These are phyloP conservation scores for Vombatus ursinus DNA, from an alignment of 2,113 vertebrate genomes.

Conservation along the genomic window DNA sequence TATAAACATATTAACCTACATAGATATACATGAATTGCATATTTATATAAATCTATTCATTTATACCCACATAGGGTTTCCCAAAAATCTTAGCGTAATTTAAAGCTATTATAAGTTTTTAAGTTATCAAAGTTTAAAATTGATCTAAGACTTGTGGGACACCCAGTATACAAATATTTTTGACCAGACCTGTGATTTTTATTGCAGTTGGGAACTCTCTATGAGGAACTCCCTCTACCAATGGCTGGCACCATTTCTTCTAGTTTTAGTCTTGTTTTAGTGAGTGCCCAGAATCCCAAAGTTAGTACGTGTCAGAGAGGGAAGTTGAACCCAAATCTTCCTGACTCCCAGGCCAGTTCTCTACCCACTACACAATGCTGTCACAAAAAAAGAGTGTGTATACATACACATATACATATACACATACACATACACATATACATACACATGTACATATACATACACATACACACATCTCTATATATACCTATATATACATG, in stretches of 20 bases:
- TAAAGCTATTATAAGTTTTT: neutral
- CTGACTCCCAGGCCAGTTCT: neutral
- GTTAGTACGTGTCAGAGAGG: neutral
- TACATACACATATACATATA: neutral
- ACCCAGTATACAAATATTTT: neutral
- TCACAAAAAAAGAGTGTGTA: neutral
- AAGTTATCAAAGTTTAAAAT: neutral
- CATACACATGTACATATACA: no score
- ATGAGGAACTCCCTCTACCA: neutral
- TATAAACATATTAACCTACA: no score
- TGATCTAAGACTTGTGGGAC: neutral
- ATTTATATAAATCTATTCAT: neutral
- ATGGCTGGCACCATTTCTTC: neutral
- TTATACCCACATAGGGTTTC: neutral
- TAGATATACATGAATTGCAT: no score
- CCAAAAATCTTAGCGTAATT: neutral
- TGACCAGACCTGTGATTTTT: neutral
- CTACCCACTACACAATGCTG: neutral
- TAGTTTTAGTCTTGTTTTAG: neutral
- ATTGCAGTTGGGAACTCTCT: neutral
- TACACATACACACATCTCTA: no score
- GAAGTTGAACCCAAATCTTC: neutral
- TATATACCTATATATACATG: no score
- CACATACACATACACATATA: neutral
- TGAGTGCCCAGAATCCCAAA: neutral